phyloP scores from a whole-genome alignment of 2,113 vertebrate genomes.

The Amblyopsis rosae region DNA sequence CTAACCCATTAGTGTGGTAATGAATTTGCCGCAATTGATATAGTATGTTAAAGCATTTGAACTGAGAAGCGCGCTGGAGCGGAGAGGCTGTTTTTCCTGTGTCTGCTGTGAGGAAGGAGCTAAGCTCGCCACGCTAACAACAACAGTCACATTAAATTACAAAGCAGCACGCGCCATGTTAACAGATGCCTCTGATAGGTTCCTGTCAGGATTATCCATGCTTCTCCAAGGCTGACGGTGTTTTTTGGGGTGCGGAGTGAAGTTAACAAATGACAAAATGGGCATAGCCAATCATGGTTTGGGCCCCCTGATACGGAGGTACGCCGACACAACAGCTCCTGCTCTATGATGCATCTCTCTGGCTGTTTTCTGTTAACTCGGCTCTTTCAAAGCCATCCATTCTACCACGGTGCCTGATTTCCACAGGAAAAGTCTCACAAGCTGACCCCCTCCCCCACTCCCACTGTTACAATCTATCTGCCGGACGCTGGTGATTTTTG shows the following conservation, averaged over 20 bases:
- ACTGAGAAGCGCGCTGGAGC: not conserved
- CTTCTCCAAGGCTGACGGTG: conserved; percentile 29
- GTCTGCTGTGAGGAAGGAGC: conserved; percentile 20
- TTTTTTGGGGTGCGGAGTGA: conserved; percentile 41
- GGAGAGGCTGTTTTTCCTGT: not conserved
- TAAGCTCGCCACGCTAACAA: conserved; percentile 30
- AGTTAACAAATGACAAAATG: conserved; percentile 68
- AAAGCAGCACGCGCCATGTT: conserved; percentile 30
- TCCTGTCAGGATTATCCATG: conserved; percentile 53
- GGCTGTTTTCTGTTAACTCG: conserved; percentile 74
- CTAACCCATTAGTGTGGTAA: not conserved
- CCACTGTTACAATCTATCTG: conserved; percentile 42
- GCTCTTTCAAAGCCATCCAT: conserved; percentile 73
- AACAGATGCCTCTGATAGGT: conserved; percentile 47
- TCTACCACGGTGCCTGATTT: conserved; percentile 52
- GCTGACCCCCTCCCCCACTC: conserved; percentile 34
- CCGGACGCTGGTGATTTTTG: conserved; percentile 28
- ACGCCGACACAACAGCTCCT: conserved; percentile 48
- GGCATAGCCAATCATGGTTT: conserved; percentile 63
- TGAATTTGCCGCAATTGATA: not conserved
- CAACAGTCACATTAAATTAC: conserved; percentile 50
- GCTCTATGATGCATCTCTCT: conserved; percentile 67
- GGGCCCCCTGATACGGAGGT: conserved; percentile 45
- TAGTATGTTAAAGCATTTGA: conserved; percentile 1
- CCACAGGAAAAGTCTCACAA: conserved; percentile 57